Conservation (phyloP, 2,888 invertebrate genomes). For the Aelia acuminata region DNA sequence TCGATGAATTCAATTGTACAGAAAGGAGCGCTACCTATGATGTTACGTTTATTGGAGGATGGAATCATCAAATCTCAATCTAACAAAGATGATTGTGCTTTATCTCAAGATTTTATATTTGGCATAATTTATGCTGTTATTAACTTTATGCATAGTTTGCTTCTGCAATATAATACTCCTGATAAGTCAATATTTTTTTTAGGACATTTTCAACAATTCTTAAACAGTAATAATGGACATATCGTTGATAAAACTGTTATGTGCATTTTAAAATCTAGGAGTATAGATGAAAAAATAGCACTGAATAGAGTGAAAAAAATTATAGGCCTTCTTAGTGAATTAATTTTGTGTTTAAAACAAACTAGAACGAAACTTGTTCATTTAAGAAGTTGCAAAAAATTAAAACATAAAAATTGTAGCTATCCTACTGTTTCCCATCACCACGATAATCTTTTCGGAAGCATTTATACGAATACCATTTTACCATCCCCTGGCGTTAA, state of each 20-base stretch:
- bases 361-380: constrained; percentile 75
- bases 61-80: constrained; percentile 68
- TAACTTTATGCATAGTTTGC: constrained; percentile 75
- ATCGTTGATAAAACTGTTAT: constrained; percentile 74
- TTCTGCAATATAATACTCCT: constrained; percentile 73
- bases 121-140: constrained; percentile 75
- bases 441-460: constrained; percentile 75
- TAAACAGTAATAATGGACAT: constrained; percentile 75
- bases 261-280: constrained; percentile 73
- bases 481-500: constrained; percentile 68
- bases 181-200: constrained; percentile 74
- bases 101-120: constrained; percentile 75
- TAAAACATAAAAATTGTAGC: constrained; percentile 73
- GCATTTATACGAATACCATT: constrained; percentile 69
- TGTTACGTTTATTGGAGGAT: constrained; percentile 75
- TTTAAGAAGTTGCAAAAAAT: constrained; percentile 72
- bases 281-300: constrained; percentile 69
- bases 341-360: constrained; percentile 74
- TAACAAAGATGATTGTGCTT: constrained; percentile 69
- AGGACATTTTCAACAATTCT: constrained; percentile 75
- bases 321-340: constrained; percentile 73
- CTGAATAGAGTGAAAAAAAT: constrained; percentile 72
- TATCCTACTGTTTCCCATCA: constrained; percentile 72
- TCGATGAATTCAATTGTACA: constrained; percentile 73
- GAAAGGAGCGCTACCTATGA: constrained; percentile 76